Evolutionary conservation across 2,888 invertebrate genomes (phyloP), one percentile per base, ranked within the genome.

Genomic region (Eupeodes latifasciatus): DNA sequence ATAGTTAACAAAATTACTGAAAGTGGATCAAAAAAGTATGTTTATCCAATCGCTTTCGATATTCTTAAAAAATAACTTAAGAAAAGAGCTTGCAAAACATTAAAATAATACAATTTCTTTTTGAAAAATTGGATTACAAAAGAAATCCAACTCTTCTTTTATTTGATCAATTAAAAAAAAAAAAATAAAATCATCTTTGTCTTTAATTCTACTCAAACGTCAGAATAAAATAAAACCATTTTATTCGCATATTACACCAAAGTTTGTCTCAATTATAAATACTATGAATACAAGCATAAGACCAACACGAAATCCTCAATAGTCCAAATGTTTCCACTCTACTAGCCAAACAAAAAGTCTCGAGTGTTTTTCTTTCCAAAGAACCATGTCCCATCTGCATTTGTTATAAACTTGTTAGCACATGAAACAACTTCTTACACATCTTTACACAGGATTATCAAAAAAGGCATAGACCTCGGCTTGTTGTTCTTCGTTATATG

Each of bases 391-490:
- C 16, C 53, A 69, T 53, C 53, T 53, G 69, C 69, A 11, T 69
- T 53, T n/a, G 11, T 53, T 12, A 2, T 6, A 55, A 40, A 69
- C 55, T 12, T 69, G 69, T 69, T n/a, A 7, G 53, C 53, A 6
- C 40, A 53, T 69, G 36, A 16, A 69, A 55, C 19, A 53, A 40
- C 53, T 69, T 69, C 69, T 72, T 72, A 57, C 71, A 72, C 57
- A 47, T 72, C 57, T 27, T 57, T 47, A 72, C 71, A 72, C 9
- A 55, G 57, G 69, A 72, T 57, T 57, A 72, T 47, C 9, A 55
- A 69, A 57, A 71, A 71, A 36, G 16, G 9, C 16, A 51, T 2
- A 16, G 10, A 44, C 44, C 16, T 44, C 66, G 55, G 66, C 16
- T 16, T 53, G 51, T 66, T 77, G 47, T 55, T 64, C 34, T 53